Base-by-base conservation (phyloP, 2,797 vertebrate genomes). In the Pelobates cultripes region DNA sequence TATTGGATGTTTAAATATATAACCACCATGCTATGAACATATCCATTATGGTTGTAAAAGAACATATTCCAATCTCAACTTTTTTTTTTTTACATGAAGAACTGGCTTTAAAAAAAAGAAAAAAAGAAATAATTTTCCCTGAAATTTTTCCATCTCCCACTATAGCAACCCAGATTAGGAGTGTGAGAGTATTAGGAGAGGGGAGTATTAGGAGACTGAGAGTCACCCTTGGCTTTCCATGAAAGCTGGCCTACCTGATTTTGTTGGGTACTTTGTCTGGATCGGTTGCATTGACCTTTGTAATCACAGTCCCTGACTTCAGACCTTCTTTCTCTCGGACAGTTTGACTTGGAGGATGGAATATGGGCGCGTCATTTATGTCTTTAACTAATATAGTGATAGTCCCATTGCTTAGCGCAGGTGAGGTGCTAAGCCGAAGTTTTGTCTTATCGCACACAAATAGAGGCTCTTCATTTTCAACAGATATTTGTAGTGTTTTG, bases 391-490 rank as follows among this genome's bases (percentile, higher is more conserved):
- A 87, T 0, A 96, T 53, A 0, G 28, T 81, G 79, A 95, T 73
- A 0, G n/a, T 89, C 72, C 80, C 71, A 4, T 71, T 82, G 0
- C 85, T 79, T 2, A 15, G 1, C 0, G 12, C 3, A 2, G 0
- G 2, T 4, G 0, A 0, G 40, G 55, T 17, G 0, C 0, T 0
- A 0, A 7, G 2, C 6, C 2, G 1, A 0, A 9, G 0, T 3
- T 7, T 4, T 0, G 63, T 74, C 0, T 4, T 70, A 4, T 86
- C 43, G 13, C 95, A 96, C 8, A 80, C 7, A 85, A 89, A 92
- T 3, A 95, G 79, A 0, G 45, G 42, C 75, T 95, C 93, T 84
- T 93, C 85, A 0, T 97, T 96, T 42, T 91, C 70, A 4, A 94
- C 92, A 5, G 63, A 75, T 8, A 96, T 86, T 41, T 88, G 2